These are phyloP conservation scores for Premnoplex brunnescens DNA, from an alignment of 2,797 vertebrate species.

Conservation along the genomic window DNA sequence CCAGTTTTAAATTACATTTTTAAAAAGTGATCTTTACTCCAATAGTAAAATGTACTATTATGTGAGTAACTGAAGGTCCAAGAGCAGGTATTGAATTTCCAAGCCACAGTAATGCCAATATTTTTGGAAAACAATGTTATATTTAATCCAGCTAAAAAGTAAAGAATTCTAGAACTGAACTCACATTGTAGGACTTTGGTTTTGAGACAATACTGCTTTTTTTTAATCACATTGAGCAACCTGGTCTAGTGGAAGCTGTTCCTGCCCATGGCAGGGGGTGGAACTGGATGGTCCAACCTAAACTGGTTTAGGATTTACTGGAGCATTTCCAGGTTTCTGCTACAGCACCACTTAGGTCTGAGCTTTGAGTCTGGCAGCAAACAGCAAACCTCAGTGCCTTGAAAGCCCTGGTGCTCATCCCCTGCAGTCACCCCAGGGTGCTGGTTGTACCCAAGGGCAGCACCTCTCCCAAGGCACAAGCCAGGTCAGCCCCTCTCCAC, in stretches of 20 bases:
- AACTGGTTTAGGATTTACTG: neutral
- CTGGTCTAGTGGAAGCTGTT: neutral
- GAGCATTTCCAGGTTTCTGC: neutral
- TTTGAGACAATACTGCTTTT: neutral
- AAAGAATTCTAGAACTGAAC: neutral
- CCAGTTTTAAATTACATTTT: neutral
- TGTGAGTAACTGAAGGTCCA: neutral
- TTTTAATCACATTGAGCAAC: neutral
- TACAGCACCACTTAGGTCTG: neutral
- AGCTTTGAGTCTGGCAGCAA: neutral
- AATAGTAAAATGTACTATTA: neutral
- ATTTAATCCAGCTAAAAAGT: neutral
- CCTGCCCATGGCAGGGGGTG: neutral
- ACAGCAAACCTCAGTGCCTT: neutral
- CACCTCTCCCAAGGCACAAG: neutral
- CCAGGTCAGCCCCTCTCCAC: neutral
- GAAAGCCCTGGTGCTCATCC: neutral
- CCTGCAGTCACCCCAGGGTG: neutral
- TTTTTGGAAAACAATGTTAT: neutral
- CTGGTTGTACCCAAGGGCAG: neutral
- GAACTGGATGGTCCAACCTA: neutral
- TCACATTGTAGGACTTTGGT: fast-evolving
- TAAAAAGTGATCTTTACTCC: neutral
- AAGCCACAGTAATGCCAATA: neutral
- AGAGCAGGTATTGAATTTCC: neutral